phyloP scores from a whole-genome alignment of 1,140 invertebrate species.

The Sminthurides bifidus region DNA sequence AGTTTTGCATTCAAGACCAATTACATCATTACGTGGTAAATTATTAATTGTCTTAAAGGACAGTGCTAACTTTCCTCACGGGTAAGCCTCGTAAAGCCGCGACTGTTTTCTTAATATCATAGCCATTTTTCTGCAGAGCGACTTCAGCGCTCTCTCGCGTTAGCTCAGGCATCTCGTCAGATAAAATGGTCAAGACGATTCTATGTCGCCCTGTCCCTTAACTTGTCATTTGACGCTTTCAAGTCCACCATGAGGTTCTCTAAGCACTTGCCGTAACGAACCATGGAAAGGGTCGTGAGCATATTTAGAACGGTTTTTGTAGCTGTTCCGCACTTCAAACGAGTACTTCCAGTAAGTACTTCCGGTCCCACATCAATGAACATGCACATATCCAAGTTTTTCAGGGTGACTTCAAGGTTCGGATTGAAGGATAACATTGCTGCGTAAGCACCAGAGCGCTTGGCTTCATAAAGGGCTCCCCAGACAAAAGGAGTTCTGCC shows the following conservation, averaged over 20 bases:
- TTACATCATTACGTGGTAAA: no score
- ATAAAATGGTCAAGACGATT: conserved; percentile 17
- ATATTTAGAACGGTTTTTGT: conserved; percentile 34
- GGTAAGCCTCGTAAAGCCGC: background rate
- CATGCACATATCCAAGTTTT: conserved; percentile 19
- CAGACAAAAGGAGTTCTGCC: conserved; percentile 28
- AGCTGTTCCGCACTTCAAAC: conserved; percentile 33
- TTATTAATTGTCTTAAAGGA: no score
- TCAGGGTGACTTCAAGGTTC: conserved; percentile 8
- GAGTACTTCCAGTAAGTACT: conserved; percentile 33
- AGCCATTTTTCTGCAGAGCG: conserved; percentile 9
- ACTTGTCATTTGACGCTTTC: conserved; percentile 29
- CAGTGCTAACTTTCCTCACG: no score
- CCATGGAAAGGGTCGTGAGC: conserved; percentile 33
- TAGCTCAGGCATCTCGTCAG: background rate
- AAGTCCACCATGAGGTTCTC: conserved; percentile 33
- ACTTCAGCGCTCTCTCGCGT: conserved; percentile 5
- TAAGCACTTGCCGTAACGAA: conserved; percentile 30
- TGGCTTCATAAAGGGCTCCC: conserved; percentile 20
- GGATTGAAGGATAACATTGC: conserved; percentile 25
- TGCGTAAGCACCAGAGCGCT: conserved; percentile 13
- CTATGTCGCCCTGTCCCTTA: conserved; percentile 25
- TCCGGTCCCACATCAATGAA: conserved; percentile 31
- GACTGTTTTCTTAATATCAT: conserved; percentile 22
- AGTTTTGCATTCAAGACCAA: no score